Conservation (phyloP, 2,797 vertebrate species). For the Tinamus major region DNA sequence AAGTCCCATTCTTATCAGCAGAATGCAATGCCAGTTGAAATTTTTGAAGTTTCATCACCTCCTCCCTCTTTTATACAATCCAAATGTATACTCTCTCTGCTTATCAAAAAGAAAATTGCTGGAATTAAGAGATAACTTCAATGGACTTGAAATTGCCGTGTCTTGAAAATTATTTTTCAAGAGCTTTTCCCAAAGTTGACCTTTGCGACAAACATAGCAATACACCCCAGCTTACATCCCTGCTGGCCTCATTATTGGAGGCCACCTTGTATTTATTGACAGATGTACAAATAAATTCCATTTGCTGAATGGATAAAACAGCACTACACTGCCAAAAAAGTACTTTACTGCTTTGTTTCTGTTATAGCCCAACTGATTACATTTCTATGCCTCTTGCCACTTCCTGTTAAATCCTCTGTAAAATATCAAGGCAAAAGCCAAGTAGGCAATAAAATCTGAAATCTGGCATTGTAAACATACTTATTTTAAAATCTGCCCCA, state of each 20-base stretch:
- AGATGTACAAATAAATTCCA: conserved; percentile 76
- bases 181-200: conserved; percentile 53
- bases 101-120: conserved; percentile 79
- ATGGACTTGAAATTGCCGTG: neutral
- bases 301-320: conserved; percentile 65
- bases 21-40: conserved; percentile 68
- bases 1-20: conserved; percentile 78
- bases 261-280: conserved; percentile 67
- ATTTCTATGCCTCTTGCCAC: conserved; percentile 60
- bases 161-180: neutral
- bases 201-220: conserved; percentile 68
- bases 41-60: conserved; percentile 69
- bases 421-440: conserved; percentile 36
- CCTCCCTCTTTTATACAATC: conserved; percentile 48
- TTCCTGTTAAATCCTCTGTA: conserved; percentile 55
- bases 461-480: neutral
- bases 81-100: conserved; percentile 59
- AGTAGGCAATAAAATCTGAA: conserved; percentile 2
- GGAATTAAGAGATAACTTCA: conserved; percentile 76
- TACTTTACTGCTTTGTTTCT: conserved; percentile 62
- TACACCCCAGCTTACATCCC: conserved; percentile 58
- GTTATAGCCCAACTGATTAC: conserved; percentile 61
- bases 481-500: neutral
- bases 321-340: conserved; percentile 57
- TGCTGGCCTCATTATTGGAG: conserved; percentile 64